phyloP scores from a whole-genome alignment of 2,888 invertebrate species.

The Ophion ellenae region DNA sequence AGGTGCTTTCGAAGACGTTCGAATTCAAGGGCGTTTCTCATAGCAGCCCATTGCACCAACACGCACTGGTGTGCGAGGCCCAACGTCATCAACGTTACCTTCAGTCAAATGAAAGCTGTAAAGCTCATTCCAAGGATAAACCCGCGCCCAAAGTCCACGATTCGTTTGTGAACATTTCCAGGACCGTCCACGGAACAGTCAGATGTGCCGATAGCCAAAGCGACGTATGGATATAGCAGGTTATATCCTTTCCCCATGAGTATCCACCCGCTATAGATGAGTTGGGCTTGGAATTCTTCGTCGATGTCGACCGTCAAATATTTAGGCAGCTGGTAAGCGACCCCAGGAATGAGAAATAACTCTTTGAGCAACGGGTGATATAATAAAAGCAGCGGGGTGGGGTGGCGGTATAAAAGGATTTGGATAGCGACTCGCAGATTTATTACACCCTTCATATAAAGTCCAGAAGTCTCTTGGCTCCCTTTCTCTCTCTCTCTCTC shows the following conservation, averaged over 20 bases:
- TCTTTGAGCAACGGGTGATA: constrained; percentile 60
- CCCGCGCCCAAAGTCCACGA: background rate
- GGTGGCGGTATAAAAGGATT: constrained; percentile 60
- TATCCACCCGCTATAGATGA: constrained; percentile 1
- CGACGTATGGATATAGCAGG: background rate
- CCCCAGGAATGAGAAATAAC: constrained; percentile 52
- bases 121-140: background rate
- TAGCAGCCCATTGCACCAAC: background rate
- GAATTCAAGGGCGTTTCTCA: background rate
- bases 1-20: background rate
- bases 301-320: constrained; percentile 57
- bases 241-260: background rate
- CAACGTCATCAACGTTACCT: background rate
- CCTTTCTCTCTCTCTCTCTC: background rate
- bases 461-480: constrained; percentile 48
- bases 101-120: background rate
- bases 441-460: constrained; percentile 52
- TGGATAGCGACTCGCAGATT: constrained; percentile 61
- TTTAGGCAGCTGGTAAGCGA: constrained; percentile 56
- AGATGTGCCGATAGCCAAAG: background rate
- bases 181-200: no score
- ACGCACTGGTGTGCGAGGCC: background rate
- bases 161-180: background rate
- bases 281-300: constrained; percentile 46
- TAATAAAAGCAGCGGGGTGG: constrained; percentile 52